phyloP scores from a whole-genome alignment of 92 coral and sea anemone species.

The Phymanthus crucifer region DNA sequence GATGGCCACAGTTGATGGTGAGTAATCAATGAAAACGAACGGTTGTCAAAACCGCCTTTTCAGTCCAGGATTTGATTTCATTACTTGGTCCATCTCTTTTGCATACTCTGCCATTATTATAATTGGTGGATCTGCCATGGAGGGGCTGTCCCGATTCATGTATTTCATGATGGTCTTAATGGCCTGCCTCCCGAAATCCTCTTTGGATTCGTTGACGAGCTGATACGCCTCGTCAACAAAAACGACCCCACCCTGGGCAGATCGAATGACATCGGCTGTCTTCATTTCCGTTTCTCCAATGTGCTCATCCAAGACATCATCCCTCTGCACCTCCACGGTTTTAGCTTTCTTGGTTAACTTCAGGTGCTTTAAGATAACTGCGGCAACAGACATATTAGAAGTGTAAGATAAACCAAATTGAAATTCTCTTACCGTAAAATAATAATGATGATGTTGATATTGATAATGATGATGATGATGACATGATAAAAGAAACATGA shows the following conservation, averaged over 20 bases:
- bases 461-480: too few species aligned
- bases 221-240: constrained; percentile 8
- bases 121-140: neutral
- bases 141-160: constrained; percentile 1
- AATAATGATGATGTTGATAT: too few species aligned
- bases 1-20: neutral
- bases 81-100: neutral
- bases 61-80: constrained; percentile 4
- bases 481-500: too few species aligned
- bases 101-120: constrained; percentile 9
- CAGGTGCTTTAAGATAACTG: neutral
- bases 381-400: too few species aligned
- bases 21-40: neutral
- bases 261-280: neutral
- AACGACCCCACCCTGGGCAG: constrained; percentile 5
- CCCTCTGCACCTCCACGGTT: constrained; percentile 4
- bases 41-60: constrained; percentile 9
- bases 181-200: constrained; percentile 6
- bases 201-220: neutral
- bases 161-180: constrained; percentile 14
- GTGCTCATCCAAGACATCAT: neutral
- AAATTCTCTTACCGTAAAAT: too few species aligned
- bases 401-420: too few species aligned
- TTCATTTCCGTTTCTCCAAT: constrained; percentile 11
- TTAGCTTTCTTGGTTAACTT: neutral